These are phyloP conservation scores for Leucoraja erinaceus DNA, from an alignment of 2,113 vertebrate species.

Conservation along the genomic window DNA sequence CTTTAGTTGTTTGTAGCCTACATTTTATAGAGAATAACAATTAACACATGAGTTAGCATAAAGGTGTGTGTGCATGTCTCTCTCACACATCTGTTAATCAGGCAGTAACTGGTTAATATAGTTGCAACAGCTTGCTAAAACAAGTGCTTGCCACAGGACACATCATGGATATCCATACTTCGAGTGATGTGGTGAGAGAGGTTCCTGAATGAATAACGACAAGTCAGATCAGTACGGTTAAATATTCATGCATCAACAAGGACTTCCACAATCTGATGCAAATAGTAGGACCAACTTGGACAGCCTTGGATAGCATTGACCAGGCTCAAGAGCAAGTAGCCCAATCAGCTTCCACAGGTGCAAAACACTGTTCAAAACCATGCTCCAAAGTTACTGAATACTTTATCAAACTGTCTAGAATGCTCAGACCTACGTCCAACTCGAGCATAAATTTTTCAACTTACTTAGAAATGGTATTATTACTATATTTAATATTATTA, in stretches of 20 bases:
- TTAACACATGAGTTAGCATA: neutral
- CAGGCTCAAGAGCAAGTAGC: neutral
- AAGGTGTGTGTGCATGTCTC: too few species aligned
- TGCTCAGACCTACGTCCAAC: neutral
- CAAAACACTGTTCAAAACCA: neutral
- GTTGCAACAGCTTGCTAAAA: neutral
- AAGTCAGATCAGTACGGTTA: neutral
- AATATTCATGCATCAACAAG: neutral
- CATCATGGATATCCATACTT: neutral
- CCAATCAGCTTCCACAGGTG: neutral
- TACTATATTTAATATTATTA: neutral
- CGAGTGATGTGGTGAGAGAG: neutral
- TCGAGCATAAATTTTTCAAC: neutral
- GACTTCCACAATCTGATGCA: neutral
- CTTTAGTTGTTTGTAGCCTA: neutral
- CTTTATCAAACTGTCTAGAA: neutral
- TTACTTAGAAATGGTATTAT: neutral
- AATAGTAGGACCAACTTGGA: neutral
- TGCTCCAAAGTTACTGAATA: neutral
- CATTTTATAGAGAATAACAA: neutral
- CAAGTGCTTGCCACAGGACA: neutral
- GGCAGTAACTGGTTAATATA: neutral
- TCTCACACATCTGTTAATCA: neutral
- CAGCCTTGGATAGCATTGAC: neutral
- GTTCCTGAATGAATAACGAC: neutral